Base-by-base conservation (phyloP, 2,113 vertebrate genomes). In the Halichoerus grypus region DNA sequence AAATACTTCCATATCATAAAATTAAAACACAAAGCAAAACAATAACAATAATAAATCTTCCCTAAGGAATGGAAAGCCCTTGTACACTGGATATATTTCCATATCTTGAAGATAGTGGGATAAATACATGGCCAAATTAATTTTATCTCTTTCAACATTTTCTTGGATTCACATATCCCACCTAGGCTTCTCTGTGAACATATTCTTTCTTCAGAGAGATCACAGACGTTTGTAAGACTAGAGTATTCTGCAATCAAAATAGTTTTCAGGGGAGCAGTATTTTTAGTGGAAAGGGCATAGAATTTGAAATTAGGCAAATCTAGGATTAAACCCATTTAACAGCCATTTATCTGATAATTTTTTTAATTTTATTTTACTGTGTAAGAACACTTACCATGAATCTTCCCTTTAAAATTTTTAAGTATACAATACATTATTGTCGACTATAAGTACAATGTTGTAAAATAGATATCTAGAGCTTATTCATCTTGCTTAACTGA, bases 261-360 rank as follows among this genome's bases (percentile, higher is more conserved):
- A 83, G 4, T 71, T 90, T 95, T 91, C 31, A 88, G 15, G 14
- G 2, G 14, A 51, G 4, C 26, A 57, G 1, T 71, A 72, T 49
- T 81, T 94, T 96, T 72, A 90, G 42, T 91, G 36, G 81, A 88
- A 93, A 91, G 4, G 57, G 36, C 15, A 74, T 36, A 88, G 53
- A 88, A 67, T 88, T 71, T 74, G 28, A 87, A 79, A 77, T 80
- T 33, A 42, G 83, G 22, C 28, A 88, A 88, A 92, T 74, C 10
- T 85, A 94, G 22, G 31, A 46, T 59, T 88, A 53, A 76, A 16
- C 0, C 4, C 22, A n/a, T 39, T 36, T n/a, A 61, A 36, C 1
- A 71, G 57, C 7, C 33, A 49, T 55, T 71, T 86, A 63, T 42
- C 33, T 77, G 36, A 83, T 61, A 36, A n/a, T 71, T 82, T 55